These are phyloP conservation scores for Sprattus sprattus DNA, from an alignment of 2,113 vertebrate species.

Conservation along the genomic window DNA sequence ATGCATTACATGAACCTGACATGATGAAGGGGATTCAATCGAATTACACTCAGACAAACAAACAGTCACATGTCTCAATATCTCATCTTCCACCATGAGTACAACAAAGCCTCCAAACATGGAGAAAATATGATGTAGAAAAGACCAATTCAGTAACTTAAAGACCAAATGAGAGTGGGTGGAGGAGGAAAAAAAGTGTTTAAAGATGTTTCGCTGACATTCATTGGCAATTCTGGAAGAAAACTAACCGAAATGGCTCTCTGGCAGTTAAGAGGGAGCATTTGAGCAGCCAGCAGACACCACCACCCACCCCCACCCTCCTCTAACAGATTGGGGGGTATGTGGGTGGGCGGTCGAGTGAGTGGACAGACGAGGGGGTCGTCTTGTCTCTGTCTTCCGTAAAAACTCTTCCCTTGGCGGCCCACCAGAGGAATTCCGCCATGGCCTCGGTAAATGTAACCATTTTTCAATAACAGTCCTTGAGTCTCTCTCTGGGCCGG, in stretches of 20 bases:
- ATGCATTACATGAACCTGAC: background rate
- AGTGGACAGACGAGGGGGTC: background rate
- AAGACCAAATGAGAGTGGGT: background rate
- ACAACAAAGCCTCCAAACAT: background rate
- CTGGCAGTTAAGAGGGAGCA: background rate
- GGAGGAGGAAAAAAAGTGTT: background rate
- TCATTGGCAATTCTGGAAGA: conserved; percentile 7
- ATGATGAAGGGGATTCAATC: background rate
- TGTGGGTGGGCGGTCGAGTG: background rate
- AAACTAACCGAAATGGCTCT: conserved; percentile 3
- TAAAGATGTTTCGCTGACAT: conserved; percentile 17
- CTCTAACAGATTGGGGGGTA: background rate
- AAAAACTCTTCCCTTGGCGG: conserved; percentile 54
- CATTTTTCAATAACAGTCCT: conserved; percentile 66
- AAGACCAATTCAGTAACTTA: conserved; percentile 1
- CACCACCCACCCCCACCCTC: background rate
- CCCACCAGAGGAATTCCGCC: conserved; percentile 72
- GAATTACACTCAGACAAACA: background rate
- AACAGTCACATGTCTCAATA: background rate
- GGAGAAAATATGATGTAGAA: background rate
- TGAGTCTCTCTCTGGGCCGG: conserved; percentile 46
- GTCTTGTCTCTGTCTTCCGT: background rate
- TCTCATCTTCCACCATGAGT: background rate
- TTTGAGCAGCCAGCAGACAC: conserved; percentile 6
- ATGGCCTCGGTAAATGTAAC: conserved; percentile 71